Evolutionary conservation across 2,888 invertebrate species (phyloP).

Genomic region (Ochropleura plecta): DNA sequence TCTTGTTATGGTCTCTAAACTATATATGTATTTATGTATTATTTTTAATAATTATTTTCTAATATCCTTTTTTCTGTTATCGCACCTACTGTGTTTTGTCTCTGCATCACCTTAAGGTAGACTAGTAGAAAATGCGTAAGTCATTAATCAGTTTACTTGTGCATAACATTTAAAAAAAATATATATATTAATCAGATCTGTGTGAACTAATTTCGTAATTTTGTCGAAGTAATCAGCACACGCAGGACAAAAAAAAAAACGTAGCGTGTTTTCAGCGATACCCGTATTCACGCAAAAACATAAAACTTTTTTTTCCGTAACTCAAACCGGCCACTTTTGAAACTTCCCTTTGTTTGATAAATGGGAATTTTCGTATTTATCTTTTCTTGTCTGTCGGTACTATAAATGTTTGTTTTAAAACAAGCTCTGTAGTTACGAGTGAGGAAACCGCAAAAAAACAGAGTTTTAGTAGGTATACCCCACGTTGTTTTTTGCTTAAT

Average conservation of each 20-base stretch:
- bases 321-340: constrained; percentile 46
- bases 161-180: no score
- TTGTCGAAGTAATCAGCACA: background rate
- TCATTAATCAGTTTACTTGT: no score
- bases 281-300: constrained; percentile 42
- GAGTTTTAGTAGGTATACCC: background rate
- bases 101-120: no score
- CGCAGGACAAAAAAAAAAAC: constrained; percentile 1
- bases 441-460: constrained; percentile 45
- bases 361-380: constrained; percentile 60
- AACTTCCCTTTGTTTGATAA: constrained; percentile 60
- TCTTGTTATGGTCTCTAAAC: no score
- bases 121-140: no score
- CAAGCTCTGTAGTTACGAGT: constrained; percentile 41
- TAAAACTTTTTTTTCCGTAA: constrained; percentile 43
- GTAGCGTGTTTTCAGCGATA: constrained; percentile 6
- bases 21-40: no score
- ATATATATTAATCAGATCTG: no score
- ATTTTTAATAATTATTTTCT: no score
- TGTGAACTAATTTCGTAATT: no score
- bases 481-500: constrained; percentile 24
- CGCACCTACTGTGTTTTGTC: no score
- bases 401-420: constrained; percentile 58
- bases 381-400: constrained; percentile 48
- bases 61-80: no score